These are phyloP conservation scores for Aix galericulata DNA, from an alignment of 2,113 vertebrate species.

Conservation along the genomic window DNA sequence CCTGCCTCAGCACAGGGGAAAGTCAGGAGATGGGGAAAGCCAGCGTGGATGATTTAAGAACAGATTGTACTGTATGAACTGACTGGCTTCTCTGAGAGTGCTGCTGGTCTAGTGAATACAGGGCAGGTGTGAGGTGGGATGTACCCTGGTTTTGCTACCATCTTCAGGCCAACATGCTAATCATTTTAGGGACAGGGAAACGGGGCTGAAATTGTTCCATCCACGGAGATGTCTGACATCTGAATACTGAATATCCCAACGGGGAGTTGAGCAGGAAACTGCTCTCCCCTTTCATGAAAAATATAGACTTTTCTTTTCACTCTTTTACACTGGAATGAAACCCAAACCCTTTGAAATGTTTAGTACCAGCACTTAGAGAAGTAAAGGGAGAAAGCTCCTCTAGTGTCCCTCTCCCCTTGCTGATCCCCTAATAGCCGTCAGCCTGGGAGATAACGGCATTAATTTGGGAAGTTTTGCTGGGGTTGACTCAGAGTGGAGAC, in stretches of 20 bases:
- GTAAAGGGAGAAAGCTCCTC: background rate
- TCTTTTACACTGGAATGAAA: background rate
- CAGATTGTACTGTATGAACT: fast-evolving
- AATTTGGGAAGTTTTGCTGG: background rate
- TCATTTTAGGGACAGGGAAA: background rate
- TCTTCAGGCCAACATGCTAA: background rate
- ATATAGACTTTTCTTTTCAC: background rate
- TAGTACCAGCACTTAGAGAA: background rate
- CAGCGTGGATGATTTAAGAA: background rate
- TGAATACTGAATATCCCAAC: background rate
- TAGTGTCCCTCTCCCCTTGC: background rate
- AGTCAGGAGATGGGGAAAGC: background rate
- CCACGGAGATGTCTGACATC: background rate
- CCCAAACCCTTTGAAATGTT: background rate
- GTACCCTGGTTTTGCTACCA: background rate
- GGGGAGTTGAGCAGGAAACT: background rate
- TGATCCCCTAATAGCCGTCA: fast-evolving
- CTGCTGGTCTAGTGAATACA: background rate
- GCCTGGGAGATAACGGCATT: background rate
- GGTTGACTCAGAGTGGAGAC: background rate
- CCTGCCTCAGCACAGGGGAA: background rate
- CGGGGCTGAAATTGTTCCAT: background rate
- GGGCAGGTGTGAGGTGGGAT: background rate
- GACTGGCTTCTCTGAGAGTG: fast-evolving
- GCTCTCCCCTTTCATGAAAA: background rate